Evolutionary conservation across 1,140 invertebrate species (phyloP).

Genomic region (Harlomillsia oculata): DNA sequence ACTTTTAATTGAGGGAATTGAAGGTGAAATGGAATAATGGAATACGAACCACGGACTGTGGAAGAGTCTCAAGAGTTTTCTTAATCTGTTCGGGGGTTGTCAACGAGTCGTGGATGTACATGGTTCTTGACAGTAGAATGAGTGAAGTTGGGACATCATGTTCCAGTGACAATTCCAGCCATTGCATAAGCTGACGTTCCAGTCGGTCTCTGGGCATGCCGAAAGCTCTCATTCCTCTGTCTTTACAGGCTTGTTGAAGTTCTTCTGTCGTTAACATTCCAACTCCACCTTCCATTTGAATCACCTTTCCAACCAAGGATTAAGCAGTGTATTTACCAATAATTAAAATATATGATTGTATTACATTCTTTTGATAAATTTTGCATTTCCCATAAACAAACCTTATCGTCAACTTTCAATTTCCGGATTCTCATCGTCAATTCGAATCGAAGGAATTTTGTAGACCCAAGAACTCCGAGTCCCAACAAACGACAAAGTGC

Average conservation of each 20-base stretch:
- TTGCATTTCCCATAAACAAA: no score
- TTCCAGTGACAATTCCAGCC: conserved; percentile 90
- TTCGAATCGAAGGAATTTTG: conserved; percentile 85
- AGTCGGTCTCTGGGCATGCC: conserved; percentile 84
- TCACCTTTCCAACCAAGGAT: conserved; percentile 53
- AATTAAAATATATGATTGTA: background rate
- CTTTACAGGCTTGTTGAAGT: conserved; percentile 83
- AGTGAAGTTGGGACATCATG: conserved; percentile 91
- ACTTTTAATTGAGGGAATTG: background rate
- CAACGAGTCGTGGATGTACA: conserved; percentile 83
- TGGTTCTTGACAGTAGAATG: conserved; percentile 76
- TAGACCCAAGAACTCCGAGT: conserved; percentile 71
- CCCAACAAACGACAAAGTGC: conserved; percentile 92
- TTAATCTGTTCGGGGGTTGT: conserved; percentile 80
- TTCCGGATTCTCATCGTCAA: conserved; percentile 82
- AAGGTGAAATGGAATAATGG: background rate
- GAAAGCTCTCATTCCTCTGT: conserved; percentile 92
- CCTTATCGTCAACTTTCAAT: conserved; percentile 85
- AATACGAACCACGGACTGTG: conserved; percentile 71
- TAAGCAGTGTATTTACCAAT: no score
- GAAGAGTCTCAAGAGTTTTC: conserved; percentile 80
- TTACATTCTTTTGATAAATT: background rate
- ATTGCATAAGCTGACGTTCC: conserved; percentile 75
- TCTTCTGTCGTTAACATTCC: conserved; percentile 77
- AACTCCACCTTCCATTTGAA: conserved; percentile 89